A percentile compares a stretch with the other conserved stretches of the same genome.
phyloP scores from a whole-genome alignment of 1,140 invertebrate species.

The Drosophila sproati region DNA sequence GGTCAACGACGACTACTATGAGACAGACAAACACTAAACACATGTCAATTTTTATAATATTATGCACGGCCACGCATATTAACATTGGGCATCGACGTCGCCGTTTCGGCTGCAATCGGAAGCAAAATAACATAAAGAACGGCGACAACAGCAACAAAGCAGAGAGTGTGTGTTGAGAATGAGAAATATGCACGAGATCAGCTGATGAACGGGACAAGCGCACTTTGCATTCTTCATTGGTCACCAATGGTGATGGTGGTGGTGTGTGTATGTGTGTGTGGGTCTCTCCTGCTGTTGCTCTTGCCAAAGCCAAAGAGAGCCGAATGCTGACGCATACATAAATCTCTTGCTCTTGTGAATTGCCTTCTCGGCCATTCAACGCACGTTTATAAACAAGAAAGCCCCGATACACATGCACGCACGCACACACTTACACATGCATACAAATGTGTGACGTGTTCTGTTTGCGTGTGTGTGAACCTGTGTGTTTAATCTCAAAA shows the following conservation, averaged over 20 bases:
- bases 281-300: not conserved
- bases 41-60: constrained; percentile 38
- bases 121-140: constrained; percentile 10
- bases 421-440: not conserved
- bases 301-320: not conserved
- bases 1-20: constrained; percentile 21
- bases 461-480: not conserved
- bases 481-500: constrained; percentile 10
- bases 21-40: constrained; percentile 5
- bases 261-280: too few relatives aligned
- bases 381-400: constrained; percentile 36
- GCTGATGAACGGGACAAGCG: constrained; percentile 19
- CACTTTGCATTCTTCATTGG: constrained; percentile 24
- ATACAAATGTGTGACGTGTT: not conserved
- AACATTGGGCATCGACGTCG: constrained; percentile 48
- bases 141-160: not conserved
- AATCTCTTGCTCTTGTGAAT: constrained; percentile 1
- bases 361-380: constrained; percentile 19
- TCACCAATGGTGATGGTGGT: too few relatives aligned
- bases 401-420: not conserved
- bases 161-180: not conserved
- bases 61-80: constrained; percentile 58
- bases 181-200: constrained; percentile 14
- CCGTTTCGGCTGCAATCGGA: constrained; percentile 28
- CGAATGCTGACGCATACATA: constrained; percentile 29